phyloP scores from a whole-genome alignment of 2,888 invertebrate species.

The Dasysyrphus albostriatus region DNA sequence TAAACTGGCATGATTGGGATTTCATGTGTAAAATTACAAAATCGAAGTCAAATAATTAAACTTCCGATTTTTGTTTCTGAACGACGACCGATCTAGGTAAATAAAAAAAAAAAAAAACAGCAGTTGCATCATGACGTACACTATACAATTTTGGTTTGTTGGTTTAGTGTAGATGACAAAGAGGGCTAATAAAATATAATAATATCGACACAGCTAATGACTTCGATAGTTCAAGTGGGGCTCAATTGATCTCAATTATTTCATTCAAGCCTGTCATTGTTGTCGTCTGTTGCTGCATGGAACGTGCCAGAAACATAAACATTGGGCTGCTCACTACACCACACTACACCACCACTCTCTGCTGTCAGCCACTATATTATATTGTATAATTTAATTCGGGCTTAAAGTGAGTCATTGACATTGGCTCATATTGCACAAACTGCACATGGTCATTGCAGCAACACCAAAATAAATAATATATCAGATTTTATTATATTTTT shows the following conservation, averaged over 20 bases:
- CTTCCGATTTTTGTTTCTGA: slow-evolving; percentile 47
- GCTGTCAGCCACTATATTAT: neutral
- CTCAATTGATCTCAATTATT: slow-evolving; percentile 46
- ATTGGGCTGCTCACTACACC: slow-evolving; percentile 8
- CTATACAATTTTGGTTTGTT: neutral
- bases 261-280: slow-evolving; percentile 11
- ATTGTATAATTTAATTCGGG: neutral
- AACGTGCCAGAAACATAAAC: slow-evolving; percentile 62
- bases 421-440: slow-evolving; percentile 20
- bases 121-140: slow-evolving; percentile 60
- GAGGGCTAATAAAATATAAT: slow-evolving; percentile 39
- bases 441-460: slow-evolving; percentile 24
- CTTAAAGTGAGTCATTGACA: slow-evolving; percentile 68
- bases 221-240: slow-evolving; percentile 52
- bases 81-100: slow-evolving; percentile 48
- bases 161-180: slow-evolving; percentile 37
- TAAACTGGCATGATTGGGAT: slow-evolving; percentile 11
- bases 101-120: neutral
- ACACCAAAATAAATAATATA: slow-evolving; percentile 19
- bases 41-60: slow-evolving; percentile 49
- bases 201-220: slow-evolving; percentile 58
- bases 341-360: no score
- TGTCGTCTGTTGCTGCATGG: slow-evolving; percentile 4
- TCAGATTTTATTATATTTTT: neutral
- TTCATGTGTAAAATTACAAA: slow-evolving; percentile 49